Percentiles rank a stretch among this genome's conserved stretches.
phyloP scores from a whole-genome alignment of 2,113 vertebrate species.

The Aegypius monachus region DNA sequence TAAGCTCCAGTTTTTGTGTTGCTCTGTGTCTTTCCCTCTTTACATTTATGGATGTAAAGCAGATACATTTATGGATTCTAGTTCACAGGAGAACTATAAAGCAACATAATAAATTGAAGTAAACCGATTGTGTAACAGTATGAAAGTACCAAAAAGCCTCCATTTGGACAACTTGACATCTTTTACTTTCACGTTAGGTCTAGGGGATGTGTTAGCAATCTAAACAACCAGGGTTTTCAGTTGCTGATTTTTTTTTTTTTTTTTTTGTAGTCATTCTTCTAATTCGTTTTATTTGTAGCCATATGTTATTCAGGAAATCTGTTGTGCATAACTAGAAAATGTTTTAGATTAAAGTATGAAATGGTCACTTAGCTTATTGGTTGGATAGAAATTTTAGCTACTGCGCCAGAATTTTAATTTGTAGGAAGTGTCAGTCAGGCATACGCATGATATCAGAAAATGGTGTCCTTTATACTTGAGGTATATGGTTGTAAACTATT shows the following conservation, averaged over 20 bases:
- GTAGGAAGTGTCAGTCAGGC: neutral
- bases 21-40: neutral
- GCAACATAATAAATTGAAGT: neutral
- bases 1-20: neutral
- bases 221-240: neutral
- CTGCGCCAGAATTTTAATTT: neutral
- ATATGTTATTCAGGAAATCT: neutral
- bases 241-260: neutral
- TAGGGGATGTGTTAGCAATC: neutral
- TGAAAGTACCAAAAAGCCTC: neutral
- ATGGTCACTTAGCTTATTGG: neutral
- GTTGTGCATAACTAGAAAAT: neutral
- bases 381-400: neutral
- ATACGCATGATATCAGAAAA: neutral
- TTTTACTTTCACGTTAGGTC: neutral
- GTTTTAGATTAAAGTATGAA: neutral
- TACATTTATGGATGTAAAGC: neutral
- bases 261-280: neutral
- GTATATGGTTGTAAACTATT: neutral
- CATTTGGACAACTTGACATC: neutral
- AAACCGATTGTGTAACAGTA: neutral
- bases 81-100: neutral
- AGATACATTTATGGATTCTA: neutral
- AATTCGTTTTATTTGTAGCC: neutral
- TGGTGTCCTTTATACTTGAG: neutral